Conservation (phyloP, 2,888 invertebrate species). For the Erebia ligea region DNA sequence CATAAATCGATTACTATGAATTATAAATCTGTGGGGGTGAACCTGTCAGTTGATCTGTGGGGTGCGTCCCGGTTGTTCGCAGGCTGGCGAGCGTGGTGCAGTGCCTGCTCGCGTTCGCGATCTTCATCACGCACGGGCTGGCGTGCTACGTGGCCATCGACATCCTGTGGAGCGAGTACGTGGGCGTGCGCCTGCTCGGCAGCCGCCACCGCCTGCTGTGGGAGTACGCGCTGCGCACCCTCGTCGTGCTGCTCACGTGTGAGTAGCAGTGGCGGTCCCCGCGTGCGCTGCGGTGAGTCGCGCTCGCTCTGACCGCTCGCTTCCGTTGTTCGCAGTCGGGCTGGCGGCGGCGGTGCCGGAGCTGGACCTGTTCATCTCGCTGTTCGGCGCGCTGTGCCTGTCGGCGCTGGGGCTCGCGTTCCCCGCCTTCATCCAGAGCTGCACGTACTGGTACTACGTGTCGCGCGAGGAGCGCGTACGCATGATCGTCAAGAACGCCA, state of each 20-base stretch:
- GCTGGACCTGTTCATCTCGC: constrained; percentile 90
- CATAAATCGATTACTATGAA: too few species aligned
- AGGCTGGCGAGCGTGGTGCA: constrained; percentile 89
- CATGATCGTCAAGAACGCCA: constrained; percentile 84
- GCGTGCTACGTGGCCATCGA: constrained; percentile 98
- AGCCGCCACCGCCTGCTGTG: constrained; percentile 84
- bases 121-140: constrained; percentile 95
- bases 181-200: constrained; percentile 82
- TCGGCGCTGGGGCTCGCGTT: constrained; percentile 95
- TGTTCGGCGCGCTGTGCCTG: constrained; percentile 94
- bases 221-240: constrained; percentile 91
- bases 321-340: constrained; percentile 84
- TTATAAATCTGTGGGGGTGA: too few species aligned
- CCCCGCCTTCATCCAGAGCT: constrained; percentile 94
- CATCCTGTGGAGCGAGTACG: constrained; percentile 93
- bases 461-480: constrained; percentile 80
- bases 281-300: too few species aligned
- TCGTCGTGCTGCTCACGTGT: constrained; percentile 93
- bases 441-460: constrained; percentile 89
- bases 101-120: constrained; percentile 89
- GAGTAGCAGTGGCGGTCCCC: constrained; percentile 84
- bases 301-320: background rate
- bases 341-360: constrained; percentile 94
- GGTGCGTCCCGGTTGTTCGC: too few species aligned
- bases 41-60: too few species aligned